These are phyloP conservation scores for Megalopta genalis DNA, from an alignment of 1,140 invertebrate species.

Conservation along the genomic window DNA sequence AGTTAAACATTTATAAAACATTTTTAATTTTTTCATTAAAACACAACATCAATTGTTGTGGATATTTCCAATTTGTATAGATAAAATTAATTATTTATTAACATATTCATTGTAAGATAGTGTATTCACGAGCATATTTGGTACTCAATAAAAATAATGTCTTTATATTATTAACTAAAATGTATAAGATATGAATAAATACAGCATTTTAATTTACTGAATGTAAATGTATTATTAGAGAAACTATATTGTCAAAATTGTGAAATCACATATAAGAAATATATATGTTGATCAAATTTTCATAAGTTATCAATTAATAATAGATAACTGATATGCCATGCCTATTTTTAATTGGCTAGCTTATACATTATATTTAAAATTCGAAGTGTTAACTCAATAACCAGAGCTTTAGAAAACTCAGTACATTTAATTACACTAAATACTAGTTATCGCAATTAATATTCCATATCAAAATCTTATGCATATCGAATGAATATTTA, in stretches of 20 bases:
- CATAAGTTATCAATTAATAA: conserved; percentile 45
- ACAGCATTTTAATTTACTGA: conserved; percentile 6
- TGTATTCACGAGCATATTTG: conserved; percentile 36
- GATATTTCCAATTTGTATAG: neutral
- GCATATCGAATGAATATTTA: conserved; percentile 63
- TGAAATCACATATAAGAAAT: conserved; percentile 47
- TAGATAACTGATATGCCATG: conserved; percentile 51
- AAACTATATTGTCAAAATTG: conserved; percentile 14
- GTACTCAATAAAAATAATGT: conserved; percentile 31
- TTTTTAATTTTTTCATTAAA: conserved; percentile 7
- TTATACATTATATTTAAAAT: conserved; percentile 51
- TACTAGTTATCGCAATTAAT: conserved; percentile 47
- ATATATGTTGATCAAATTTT: conserved; percentile 44
- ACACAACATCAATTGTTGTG: conserved; percentile 3
- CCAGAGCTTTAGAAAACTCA: conserved; percentile 49
- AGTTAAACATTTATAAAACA: conserved; percentile 10
- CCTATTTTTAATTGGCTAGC: conserved; percentile 47
- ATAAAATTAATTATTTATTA: conserved; percentile 53
- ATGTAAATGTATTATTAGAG: conserved; percentile 22
- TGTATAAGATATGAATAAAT: neutral
- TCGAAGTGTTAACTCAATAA: conserved; percentile 43
- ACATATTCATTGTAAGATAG: conserved; percentile 43
- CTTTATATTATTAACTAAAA: conserved; percentile 18
- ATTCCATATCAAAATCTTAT: conserved; percentile 55
- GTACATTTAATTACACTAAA: conserved; percentile 49